Evolutionary conservation across 2,113 vertebrate genomes (phyloP).

Genomic region (Phycodurus eques): DNA sequence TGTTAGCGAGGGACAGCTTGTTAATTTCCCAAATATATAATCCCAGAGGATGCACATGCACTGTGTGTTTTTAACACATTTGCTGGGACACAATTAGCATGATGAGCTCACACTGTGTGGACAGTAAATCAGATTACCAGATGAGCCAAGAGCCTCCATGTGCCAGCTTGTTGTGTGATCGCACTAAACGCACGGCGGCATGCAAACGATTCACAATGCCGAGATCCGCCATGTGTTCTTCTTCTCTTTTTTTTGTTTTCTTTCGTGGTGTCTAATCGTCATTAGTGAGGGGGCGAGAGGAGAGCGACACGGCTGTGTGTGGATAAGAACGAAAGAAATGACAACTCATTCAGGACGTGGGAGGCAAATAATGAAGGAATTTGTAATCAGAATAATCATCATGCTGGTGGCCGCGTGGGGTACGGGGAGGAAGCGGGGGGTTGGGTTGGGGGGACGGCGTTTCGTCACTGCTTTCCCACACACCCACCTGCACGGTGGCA

Average conservation of each 20-base stretch:
- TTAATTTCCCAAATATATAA: constrained; percentile 33
- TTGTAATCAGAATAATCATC: constrained; percentile 27
- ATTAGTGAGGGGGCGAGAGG: constrained; percentile 16
- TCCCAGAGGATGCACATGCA: constrained; percentile 20
- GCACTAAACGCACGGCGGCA: not conserved
- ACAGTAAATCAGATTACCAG: constrained; percentile 43
- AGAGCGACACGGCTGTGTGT: constrained; percentile 19
- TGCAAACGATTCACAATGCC: constrained; percentile 1
- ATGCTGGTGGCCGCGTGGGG: constrained; percentile 10
- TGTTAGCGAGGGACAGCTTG: not conserved
- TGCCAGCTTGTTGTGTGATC: not conserved
- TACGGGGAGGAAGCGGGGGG: constrained; percentile 7
- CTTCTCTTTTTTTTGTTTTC: not conserved
- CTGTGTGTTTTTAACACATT: constrained; percentile 25
- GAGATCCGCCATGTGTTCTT: constrained; percentile 1
- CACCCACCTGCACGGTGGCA: constrained; percentile 92
- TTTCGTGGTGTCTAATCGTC: not conserved
- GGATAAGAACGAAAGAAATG: constrained; percentile 13
- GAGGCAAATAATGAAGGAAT: constrained; percentile 39
- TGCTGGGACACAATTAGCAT: constrained; percentile 46
- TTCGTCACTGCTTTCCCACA: constrained; percentile 64
- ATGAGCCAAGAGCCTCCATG: constrained; percentile 21
- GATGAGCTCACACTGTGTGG: constrained; percentile 28
- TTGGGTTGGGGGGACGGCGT: not conserved
- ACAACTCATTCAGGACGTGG: constrained; percentile 44